Evolutionary conservation across 2,797 vertebrate species (phyloP), one percentile per base, ranked within the genome.

Genomic region (Oophaga sylvatica): DNA sequence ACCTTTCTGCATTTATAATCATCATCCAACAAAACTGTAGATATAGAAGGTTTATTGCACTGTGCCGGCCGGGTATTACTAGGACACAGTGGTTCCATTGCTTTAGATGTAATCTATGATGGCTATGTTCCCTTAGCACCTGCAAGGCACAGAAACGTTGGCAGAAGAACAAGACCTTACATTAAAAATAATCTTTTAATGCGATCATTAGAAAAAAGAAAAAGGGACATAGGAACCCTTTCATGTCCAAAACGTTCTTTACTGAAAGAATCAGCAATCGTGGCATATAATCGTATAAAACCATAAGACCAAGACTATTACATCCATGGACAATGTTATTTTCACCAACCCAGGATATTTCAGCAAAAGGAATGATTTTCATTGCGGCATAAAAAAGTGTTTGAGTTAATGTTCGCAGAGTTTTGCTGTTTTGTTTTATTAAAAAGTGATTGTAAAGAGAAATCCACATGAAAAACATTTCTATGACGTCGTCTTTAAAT

Each of bases 101-200:
- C 68, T 73, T 8, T n/a, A 60, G 29, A 73, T 73, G 68, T 41
- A 83, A 59, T 60, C 56, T 60, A 73, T 59, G 26, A 59, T n/a
- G 56, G 68, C 31, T n/a, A 45, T 73, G 13, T 62, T 45, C 11
- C 68, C 9, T 45, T 45, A 71, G 68, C 56, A 75, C 26, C 68
- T 84, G 53, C 56, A 84, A 75, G 29, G 53, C 56, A 60, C 73
- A 83, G 31, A 60, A 83, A 5, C 19, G 7, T 60, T 83, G 53
- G 15, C 68, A 73, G 53, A 57, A 57, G 53, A 20, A 59, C 68
- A 17, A 60, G 26, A 16, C 8, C 5, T 82, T 56, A 70, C 56
- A 82, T 29, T 57, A 59, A 63, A 79, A 29, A 35, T 16, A 26
- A 31, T 68, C 65, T 15, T 11, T 68, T 19, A 71, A 31, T 0